These are phyloP conservation scores for Synanthedon tipuliformis DNA, from an alignment of 2,888 invertebrate genomes.

Conservation along the genomic window DNA sequence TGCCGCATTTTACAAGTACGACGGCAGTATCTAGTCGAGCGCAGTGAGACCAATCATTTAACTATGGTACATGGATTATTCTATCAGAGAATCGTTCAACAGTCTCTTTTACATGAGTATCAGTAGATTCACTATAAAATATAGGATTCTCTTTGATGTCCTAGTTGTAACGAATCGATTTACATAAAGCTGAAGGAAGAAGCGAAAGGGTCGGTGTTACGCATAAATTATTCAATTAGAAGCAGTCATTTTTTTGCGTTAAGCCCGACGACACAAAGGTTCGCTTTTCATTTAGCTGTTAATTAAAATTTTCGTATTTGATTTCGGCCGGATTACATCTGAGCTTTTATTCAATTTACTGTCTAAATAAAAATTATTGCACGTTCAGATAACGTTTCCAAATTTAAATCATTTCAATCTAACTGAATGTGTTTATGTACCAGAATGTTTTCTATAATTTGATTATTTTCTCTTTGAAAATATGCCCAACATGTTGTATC, in stretches of 20 bases:
- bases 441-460: too few species aligned
- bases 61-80: too few species aligned
- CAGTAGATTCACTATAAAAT: too few species aligned
- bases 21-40: too few species aligned
- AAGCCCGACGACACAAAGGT: conserved; percentile 2
- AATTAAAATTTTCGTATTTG: conserved; percentile 6
- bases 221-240: background rate
- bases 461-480: too few species aligned
- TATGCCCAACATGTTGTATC: too few species aligned
- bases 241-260: background rate
- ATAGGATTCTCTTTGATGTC: background rate
- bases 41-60: too few species aligned
- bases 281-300: conserved; percentile 1
- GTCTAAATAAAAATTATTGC: background rate
- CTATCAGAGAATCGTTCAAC: too few species aligned
- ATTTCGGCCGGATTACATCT: conserved; percentile 5
- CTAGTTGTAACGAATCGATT: background rate
- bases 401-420: background rate
- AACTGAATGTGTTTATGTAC: too few species aligned
- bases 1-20: too few species aligned
- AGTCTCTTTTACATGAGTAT: too few species aligned
- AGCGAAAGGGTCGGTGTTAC: background rate
- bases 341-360: conserved; percentile 5
- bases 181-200: conserved; percentile 1
- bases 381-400: conserved; percentile 3